Conservation (phyloP, 2,797 vertebrate species). For the Chloroceryle inda region DNA sequence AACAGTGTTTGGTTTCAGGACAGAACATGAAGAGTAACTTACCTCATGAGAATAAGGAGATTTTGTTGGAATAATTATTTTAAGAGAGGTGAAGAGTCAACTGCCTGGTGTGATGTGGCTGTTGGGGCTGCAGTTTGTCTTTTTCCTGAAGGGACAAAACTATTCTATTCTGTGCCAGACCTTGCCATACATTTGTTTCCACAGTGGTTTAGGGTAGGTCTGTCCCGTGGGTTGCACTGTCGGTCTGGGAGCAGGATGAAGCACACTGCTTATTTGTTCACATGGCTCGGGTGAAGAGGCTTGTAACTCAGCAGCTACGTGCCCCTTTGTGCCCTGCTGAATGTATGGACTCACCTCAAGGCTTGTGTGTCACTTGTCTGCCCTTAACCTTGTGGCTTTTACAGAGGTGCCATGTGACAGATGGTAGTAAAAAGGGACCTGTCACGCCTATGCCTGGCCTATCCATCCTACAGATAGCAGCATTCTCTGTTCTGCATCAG, state of each 20-base stretch:
- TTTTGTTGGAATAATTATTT: not conserved
- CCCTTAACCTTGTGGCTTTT: conserved; percentile 18
- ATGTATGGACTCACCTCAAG: not conserved
- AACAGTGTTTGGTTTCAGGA: not conserved
- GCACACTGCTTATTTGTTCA: not conserved
- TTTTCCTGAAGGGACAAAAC: not conserved
- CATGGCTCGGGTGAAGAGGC: not conserved
- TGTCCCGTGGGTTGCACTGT: not conserved
- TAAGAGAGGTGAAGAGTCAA: not conserved
- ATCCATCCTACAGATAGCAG: conserved; percentile 34
- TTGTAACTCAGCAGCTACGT: not conserved
- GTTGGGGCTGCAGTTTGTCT: not conserved
- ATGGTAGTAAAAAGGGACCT: not conserved
- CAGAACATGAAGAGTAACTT: not conserved
- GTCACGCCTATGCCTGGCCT: not conserved
- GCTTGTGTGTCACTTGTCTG: not conserved
- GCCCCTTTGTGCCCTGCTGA: not conserved
- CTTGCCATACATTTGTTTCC: not conserved
- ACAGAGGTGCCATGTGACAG: conserved; percentile 15
- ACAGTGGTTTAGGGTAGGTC: not conserved
- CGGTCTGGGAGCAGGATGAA: not conserved
- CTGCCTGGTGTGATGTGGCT: not conserved
- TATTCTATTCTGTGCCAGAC: not conserved
- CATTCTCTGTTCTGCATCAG: conserved; percentile 32
- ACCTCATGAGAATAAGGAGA: not conserved